Conservation (phyloP, 2,797 vertebrate species). For the Acanthurus lineatus region DNA sequence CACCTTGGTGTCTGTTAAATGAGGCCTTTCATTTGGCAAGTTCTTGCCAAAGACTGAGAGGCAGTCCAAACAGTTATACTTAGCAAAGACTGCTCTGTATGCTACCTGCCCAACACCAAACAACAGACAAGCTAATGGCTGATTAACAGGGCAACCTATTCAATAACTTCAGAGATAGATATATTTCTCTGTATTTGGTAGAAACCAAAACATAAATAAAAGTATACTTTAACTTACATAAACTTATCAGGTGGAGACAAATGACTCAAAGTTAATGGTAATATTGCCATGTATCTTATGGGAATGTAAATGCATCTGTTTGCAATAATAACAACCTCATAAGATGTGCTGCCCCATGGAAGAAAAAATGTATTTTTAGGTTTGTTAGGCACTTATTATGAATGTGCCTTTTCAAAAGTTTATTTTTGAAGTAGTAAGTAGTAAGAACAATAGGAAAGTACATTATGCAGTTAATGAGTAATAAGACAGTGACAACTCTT, state of each 20-base stretch:
- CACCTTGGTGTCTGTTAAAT: no score
- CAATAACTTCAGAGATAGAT: background rate
- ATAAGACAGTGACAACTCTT: background rate
- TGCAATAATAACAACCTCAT: background rate
- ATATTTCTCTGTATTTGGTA: background rate
- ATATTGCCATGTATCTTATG: constrained; percentile 1
- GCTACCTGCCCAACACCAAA: no score
- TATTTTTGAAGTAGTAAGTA: no score
- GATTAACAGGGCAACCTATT: background rate
- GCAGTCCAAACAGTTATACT: no score
- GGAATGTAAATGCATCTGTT: background rate
- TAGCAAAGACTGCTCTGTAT: no score
- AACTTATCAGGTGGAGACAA: background rate
- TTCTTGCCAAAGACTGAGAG: no score
- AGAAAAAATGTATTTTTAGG: background rate
- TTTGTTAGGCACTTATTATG: background rate
- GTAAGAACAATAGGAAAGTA: no score
- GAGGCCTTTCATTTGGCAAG: no score
- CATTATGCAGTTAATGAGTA: background rate
- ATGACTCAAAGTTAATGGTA: background rate
- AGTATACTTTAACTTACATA: background rate
- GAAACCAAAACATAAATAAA: background rate
- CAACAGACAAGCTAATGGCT: background rate
- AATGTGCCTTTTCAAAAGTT: background rate
- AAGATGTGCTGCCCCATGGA: background rate